Evolutionary conservation across 2,888 invertebrate genomes (phyloP), one percentile per base, ranked within the genome.

Genomic region (Sarcophaga subvicina): DNA sequence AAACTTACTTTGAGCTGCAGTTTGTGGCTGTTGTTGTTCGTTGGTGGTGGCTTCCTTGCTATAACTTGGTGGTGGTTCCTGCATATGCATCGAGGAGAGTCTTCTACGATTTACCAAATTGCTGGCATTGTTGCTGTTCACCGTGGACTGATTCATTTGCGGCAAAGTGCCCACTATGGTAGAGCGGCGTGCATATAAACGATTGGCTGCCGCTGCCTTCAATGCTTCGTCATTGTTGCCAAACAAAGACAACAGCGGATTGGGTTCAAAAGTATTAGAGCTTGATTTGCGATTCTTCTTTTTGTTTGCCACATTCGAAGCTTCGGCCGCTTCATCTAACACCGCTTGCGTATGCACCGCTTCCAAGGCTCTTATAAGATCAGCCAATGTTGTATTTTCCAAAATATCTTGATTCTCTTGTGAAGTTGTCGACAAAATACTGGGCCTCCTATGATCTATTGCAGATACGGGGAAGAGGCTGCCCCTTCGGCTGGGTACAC

Each of bases 371-470:
- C 97, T 94, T 45, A 98, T 94, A 78, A 98, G 95, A 93, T 98
- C 97, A 1, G 97, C 97, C 17, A 98, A 94, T 27, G 97, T 97
- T 0, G 97, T 97, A 90, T 97, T 96, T 92, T 97, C 97, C 80
- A 97, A 93, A 14, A 97, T 95, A 90, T 93, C 91, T 87, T 91
- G 90, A 59, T 93, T 92, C 83, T 91, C 91, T 27, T 91, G 91
- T 0, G 91, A 92, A 14, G 92, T 90, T 2, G 91, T 90, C 10
- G 92, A 91, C 77, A 92, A 95, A 67, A 91, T 86, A 87, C 93
- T 93, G 8, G 90, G 90, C 82, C 92, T 89, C 70, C 92, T 87
- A 20, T 83, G 73, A 85, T 91, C 82, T 87, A 90, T 73, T 92
- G 91, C 49, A 92, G 91, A 60, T 10, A 12, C 0, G 22, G 86